Evolutionary conservation across 30 jellyfish, hydroid and myxozoan genomes (phyloP), one percentile per base, ranked within the genome.

Genomic region (Aurelia coerulea): DNA sequence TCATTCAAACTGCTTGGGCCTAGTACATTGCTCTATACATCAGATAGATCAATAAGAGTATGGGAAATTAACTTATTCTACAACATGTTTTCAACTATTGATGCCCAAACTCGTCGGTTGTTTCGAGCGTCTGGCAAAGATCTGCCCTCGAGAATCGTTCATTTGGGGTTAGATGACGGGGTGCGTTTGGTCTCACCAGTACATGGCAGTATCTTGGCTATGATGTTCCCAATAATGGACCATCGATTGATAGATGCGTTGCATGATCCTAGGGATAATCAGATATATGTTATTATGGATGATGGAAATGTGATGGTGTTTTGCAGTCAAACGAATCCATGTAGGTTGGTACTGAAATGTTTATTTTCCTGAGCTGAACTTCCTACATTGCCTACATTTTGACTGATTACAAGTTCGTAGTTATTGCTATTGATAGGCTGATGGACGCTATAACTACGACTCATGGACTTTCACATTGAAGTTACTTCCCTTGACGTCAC

Each of bases 161-260:
- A 76, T 16, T 33, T 69, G 46, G 97, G 96, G 13, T 62, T 51
- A 23, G 99, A 95, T 70, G 99, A 94, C 19, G 97, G 97, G 7
- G 92, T 89, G n/a, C 95, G 99, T 17, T n/a, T 90, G 54, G 52
- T 95, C 10, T 95, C 99, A 2, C 99, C 97, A 17, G 97, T 85
- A 16, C 97, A 95, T 64, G 99, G 99, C 34, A 78, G 76, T 53
- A 83, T 90, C 41, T 53, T 95, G 31, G 90, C 87, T 52, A 95
- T 85, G 88, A 39, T 84, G 23, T 95, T 89, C 68, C 99, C 99
- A 51, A 78, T 83, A 10, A 86, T 90, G 17, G 86, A 79, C 14
- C 95, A 84, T 19, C 49, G 74, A 11, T 53, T 85, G 65, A 71
- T 84, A 12, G 88, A 89, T 74, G 91, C 58, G 7, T 51, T 81